phyloP scores from a whole-genome alignment of 2,888 invertebrate species.

The Amblyteles armatorius region DNA sequence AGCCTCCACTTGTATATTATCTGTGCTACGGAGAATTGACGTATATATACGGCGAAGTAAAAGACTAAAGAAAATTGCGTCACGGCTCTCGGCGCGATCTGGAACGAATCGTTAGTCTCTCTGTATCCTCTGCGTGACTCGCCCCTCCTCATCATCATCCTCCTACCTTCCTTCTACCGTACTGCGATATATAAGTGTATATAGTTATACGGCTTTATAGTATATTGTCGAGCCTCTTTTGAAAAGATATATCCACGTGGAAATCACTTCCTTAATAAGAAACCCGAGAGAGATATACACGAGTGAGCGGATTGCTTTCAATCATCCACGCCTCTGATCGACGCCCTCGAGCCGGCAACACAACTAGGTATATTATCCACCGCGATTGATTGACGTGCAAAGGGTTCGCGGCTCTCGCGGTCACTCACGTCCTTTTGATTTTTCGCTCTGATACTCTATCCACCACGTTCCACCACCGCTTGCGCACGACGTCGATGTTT shows the following conservation, averaged over 20 bases:
- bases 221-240: constrained; percentile 47
- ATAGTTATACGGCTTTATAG: constrained; percentile 5
- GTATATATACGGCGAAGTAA: constrained; percentile 46
- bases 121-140: constrained; percentile 33
- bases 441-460: not conserved
- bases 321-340: constrained; percentile 61
- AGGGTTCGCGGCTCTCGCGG: constrained; percentile 30
- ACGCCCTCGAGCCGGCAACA: constrained; percentile 39
- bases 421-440: constrained; percentile 35
- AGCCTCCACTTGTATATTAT: constrained; percentile 42
- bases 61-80: constrained; percentile 64
- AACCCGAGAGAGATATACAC: constrained; percentile 13
- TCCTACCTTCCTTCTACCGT: constrained; percentile 39
- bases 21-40: constrained; percentile 8
- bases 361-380: constrained; percentile 33
- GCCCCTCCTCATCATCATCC: constrained; percentile 52
- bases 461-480: not conserved
- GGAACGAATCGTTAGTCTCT: constrained; percentile 69
- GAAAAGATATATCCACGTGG: constrained; percentile 53
- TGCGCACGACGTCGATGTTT: constrained; percentile 7
- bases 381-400: constrained; percentile 61
- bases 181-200: constrained; percentile 21
- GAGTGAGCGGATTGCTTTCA: constrained; percentile 53
- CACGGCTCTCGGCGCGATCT: constrained; percentile 69
- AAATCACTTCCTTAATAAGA: constrained; percentile 62